These are phyloP conservation scores for Tenrec ecaudatus DNA, from an alignment of 2,113 vertebrate genomes.

Conservation along the genomic window DNA sequence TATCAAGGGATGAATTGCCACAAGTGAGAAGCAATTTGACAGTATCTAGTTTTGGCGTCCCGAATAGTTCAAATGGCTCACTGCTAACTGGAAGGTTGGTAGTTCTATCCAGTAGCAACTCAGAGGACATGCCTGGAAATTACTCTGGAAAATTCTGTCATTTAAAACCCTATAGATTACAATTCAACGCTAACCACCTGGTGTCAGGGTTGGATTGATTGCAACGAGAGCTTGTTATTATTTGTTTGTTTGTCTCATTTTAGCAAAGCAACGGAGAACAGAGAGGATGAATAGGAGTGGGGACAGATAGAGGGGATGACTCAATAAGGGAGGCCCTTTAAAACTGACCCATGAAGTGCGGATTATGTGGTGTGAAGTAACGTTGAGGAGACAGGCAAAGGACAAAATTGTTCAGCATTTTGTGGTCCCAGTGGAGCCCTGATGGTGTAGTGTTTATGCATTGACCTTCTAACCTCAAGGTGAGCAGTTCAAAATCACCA, in stretches of 20 bases:
- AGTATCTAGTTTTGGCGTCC: background rate
- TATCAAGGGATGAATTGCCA: background rate
- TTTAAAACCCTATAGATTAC: background rate
- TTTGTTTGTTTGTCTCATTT: background rate
- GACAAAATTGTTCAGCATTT: background rate
- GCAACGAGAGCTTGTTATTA: too few species aligned
- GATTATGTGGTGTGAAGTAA: background rate
- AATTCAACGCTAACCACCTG: background rate
- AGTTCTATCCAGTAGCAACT: background rate
- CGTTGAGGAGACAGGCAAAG: background rate
- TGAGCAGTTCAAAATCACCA: too few species aligned
- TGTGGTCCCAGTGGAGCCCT: background rate
- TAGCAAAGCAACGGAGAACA: background rate
- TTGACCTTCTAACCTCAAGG: too few species aligned
- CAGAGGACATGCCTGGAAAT: background rate
- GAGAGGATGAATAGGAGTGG: background rate
- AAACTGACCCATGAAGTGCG: constrained; percentile 15
- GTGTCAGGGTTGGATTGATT: background rate
- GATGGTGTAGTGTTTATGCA: too few species aligned
- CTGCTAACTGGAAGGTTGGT: background rate
- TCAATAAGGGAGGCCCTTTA: background rate
- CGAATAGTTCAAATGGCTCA: background rate
- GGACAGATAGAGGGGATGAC: background rate
- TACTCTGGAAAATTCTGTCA: background rate
- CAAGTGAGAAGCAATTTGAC: background rate